Evolutionary conservation across 2,888 invertebrate species (phyloP).

Genomic region (Eubasilissa splendida): DNA sequence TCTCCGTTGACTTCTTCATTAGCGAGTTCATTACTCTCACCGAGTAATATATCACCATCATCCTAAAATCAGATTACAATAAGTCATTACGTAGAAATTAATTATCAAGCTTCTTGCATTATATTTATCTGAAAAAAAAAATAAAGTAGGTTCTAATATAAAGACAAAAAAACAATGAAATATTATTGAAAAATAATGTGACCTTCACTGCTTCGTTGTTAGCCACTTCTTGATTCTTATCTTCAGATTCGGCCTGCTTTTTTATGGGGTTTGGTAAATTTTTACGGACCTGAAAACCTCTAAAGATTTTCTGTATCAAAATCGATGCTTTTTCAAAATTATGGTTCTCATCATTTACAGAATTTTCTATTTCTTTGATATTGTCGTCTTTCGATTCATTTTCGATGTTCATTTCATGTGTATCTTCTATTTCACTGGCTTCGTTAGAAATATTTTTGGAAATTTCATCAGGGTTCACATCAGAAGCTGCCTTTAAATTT

Average conservation of each 20-base stretch:
- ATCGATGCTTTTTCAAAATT: constrained; percentile 54
- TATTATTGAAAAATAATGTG: no score
- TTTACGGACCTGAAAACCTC: constrained; percentile 55
- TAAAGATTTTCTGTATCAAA: constrained; percentile 54
- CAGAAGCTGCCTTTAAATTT: no score
- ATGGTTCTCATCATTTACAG: constrained; percentile 5
- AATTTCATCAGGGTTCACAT: neutral
- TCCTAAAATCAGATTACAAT: constrained; percentile 8
- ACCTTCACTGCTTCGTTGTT: neutral
- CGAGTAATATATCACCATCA: neutral
- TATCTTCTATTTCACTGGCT: neutral
- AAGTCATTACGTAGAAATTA: neutral
- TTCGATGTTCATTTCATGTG: neutral
- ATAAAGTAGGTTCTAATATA: no score
- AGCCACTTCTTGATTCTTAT: neutral
- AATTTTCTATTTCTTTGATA: neutral
- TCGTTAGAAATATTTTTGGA: neutral
- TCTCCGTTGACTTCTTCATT: neutral
- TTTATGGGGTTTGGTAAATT: constrained; percentile 5
- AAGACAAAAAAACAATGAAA: no score
- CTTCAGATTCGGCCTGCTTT: constrained; percentile 7
- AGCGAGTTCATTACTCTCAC: constrained; percentile 8
- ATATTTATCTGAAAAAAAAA: no score
- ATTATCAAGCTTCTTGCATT: no score
- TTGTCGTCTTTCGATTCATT: neutral